A percentile compares a stretch with the other conserved stretches of the same genome.
phyloP scores from a whole-genome alignment of 1,140 invertebrate genomes.

The Drosophila azteca region DNA sequence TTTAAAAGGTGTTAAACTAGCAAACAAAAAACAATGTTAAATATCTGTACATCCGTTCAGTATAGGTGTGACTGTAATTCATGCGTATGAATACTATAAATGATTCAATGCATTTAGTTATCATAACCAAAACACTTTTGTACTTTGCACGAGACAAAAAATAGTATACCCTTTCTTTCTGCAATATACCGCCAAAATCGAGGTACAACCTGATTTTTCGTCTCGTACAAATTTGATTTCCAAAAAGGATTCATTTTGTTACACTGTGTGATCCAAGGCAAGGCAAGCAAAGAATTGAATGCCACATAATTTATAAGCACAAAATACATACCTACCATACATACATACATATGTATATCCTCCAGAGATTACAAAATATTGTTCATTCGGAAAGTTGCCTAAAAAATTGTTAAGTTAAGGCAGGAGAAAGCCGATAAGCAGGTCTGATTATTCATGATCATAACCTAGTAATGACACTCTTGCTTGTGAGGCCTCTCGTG shows the following conservation, averaged over 20 bases:
- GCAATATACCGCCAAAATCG: too few relatives aligned
- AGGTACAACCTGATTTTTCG: too few relatives aligned
- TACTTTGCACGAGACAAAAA: too few relatives aligned
- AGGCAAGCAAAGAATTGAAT: slow-evolving; percentile 35
- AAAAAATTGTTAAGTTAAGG: too few relatives aligned
- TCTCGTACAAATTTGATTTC: too few relatives aligned
- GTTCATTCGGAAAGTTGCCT: slow-evolving; percentile 12
- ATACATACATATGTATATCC: too few relatives aligned
- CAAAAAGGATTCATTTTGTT: too few relatives aligned
- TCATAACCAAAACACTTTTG: slow-evolving; percentile 41
- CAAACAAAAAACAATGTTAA: slow-evolving; percentile 19
- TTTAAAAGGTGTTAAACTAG: slow-evolving; percentile 32
- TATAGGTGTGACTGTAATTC: slow-evolving; percentile 5
- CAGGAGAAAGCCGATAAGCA: too few relatives aligned
- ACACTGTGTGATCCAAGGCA: slow-evolving; percentile 18
- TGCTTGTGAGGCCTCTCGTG: too few relatives aligned
- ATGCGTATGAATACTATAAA: slow-evolving; percentile 42
- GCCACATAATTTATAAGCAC: slow-evolving; percentile 47
- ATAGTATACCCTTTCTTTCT: too few relatives aligned
- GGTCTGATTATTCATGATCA: too few relatives aligned
- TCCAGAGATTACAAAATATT: slow-evolving; percentile 14
- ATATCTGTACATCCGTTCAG: slow-evolving; percentile 27
- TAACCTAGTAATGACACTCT: too few relatives aligned
- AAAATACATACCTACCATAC: slow-evolving; percentile 42
- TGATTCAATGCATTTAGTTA: slow-evolving; percentile 56